Evolutionary conservation across 2,797 vertebrate genomes (phyloP), one percentile per base, ranked within the genome.

Genomic region (Tiaroga cobitis): DNA sequence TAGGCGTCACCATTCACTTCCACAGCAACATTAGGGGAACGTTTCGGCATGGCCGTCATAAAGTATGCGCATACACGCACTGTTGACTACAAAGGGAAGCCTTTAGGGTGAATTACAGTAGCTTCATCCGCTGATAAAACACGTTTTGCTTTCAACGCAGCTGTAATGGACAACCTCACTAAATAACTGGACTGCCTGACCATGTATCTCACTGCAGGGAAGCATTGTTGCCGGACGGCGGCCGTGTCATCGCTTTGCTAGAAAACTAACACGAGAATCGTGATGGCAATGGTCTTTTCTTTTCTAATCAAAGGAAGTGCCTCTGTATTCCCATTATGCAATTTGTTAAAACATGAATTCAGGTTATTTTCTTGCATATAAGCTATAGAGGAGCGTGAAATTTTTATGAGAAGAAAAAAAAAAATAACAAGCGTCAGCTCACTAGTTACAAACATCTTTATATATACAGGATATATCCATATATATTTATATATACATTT

Each of bases 271-370:
- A 91, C 86, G 85, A 89, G 90, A 89, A 88, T 90, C 87, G 90
- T 85, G 89, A 92, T 84, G 92, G 94, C 92, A 91, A 93, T 89
- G 91, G 92, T 92, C 92, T 93, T 90, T 90, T 93, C 88, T 94
- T 95, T 94, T 95, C 93, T 93, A 94, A 94, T 94, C 94, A 94
- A 94, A 95, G 95, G 94, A 96, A 96, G 95, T 96, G 95, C 95
- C 95, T 96, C 94, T 94, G 94, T 95, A 95, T 95, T 95, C 95
- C 95, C 95, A 95, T 95, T 96, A 96, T 96, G 95, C 95, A 96
- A 96, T 95, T 95, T 95, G 93, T 95, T 94, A 87, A 43, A 93
- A 95, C 95, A 95, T 95, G 94, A 95, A 96, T 96, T 96, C 95
- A 96, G 95, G 95, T 96, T 95, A 89, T 95, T 95, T 94, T 95